Evolutionary conservation across 2,888 invertebrate genomes (phyloP), one percentile per base, ranked within the genome.

Genomic region (Ceraclea dissimilis): DNA sequence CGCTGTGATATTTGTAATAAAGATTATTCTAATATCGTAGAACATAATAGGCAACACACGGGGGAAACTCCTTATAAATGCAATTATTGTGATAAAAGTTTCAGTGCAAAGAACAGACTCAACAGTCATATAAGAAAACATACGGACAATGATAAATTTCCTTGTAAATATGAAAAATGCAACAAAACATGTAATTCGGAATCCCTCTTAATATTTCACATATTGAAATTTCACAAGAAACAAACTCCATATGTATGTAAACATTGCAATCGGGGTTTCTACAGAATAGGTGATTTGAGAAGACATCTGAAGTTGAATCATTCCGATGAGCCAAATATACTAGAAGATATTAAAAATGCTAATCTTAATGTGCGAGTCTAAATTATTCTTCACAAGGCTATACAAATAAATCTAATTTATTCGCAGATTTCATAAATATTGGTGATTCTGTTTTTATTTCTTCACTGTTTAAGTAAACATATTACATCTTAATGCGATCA

Each of bases 41-140:
- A 73, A 1, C 82, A 82, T 61, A 78, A 79, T 78, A 68, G 77
- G 1, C 76, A 77, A 59, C 82, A 82, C 60, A 81, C 79, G 0
- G 81, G 81, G 0, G 80, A 80, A 62, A 78, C 70, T 44, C 74
- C 75, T 0, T 75, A 70, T 63, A 60, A 65, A 1, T 78, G 78
- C 63, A 67, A 68, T 22, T 58, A 71, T 16, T 78, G 78, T 62
- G 67, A 68, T 26, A 70, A 71, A 54, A 64, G 70, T 1, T 78
- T 72, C 64, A 65, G 66, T 1, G 68, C 69, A 0, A 69, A 73
- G 57, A 65, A 74, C 1, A 73, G 74, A 61, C 63, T 77, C 19
- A 68, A 72, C 0, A 70, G 72, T 51, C 78, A 78, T 56, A 67
- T 70, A 11, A 74, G 72, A 54, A 76, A 73, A 60, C 78, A 78